phyloP scores from a whole-genome alignment of 1,140 invertebrate genomes.

The Idris sp. region DNA sequence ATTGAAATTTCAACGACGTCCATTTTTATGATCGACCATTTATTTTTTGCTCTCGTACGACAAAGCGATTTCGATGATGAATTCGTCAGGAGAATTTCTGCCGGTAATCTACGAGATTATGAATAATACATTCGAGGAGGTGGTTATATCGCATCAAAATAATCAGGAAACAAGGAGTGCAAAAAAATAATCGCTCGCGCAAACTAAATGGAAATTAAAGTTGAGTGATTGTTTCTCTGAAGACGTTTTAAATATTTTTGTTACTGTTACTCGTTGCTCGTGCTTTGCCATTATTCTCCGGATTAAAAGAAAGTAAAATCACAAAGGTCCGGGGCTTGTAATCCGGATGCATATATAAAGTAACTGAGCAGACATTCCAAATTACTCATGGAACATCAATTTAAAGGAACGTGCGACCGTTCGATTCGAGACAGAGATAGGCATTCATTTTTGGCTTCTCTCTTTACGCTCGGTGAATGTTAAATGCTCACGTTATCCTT shows the following conservation, averaged over 20 bases:
- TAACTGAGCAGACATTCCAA: conserved; percentile 57
- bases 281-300: conserved; percentile 40
- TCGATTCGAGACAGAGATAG: conserved; percentile 53
- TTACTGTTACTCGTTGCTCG: conserved; percentile 12
- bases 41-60: conserved; percentile 37
- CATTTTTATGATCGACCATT: conserved; percentile 41
- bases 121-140: conserved; percentile 52
- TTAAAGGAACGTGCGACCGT: conserved; percentile 59
- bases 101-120: conserved; percentile 51
- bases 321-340: conserved; percentile 41
- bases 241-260: conserved; percentile 44
- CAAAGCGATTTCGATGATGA: conserved; percentile 51
- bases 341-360: conserved; percentile 59
- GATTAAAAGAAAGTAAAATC: conserved; percentile 59
- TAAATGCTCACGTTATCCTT: conserved; percentile 58
- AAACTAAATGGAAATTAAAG: conserved; percentile 55
- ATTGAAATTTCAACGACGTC: conserved; percentile 28
- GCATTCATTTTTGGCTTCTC: conserved; percentile 47
- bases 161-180: conserved; percentile 44
- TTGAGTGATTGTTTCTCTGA: conserved; percentile 55
- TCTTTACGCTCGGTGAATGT: conserved; percentile 57
- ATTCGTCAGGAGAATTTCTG: conserved; percentile 47
- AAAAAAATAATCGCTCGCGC: conserved; percentile 21
- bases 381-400: conserved; percentile 62
- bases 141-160: conserved; percentile 43